phyloP scores from a whole-genome alignment of 2,888 invertebrate species.

The Synergus itoensis region DNA sequence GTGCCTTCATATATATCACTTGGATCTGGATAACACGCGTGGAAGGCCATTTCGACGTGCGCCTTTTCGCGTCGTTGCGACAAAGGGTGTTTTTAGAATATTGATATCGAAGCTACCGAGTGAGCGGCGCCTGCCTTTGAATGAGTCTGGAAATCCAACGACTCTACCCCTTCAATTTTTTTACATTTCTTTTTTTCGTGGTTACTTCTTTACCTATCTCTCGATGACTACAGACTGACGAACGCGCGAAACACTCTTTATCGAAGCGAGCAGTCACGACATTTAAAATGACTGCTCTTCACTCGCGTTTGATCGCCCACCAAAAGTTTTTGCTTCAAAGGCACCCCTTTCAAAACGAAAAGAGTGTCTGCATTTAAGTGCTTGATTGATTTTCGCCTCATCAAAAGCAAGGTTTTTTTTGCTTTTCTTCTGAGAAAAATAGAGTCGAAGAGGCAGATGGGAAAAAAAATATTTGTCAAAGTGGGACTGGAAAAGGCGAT shows the following conservation, averaged over 20 bases:
- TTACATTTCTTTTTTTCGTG: conserved; percentile 26
- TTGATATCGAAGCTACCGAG: conserved; percentile 74
- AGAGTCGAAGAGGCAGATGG: too few species aligned
- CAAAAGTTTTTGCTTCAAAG: conserved; percentile 33
- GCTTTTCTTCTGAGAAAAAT: not conserved
- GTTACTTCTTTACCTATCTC: conserved; percentile 25
- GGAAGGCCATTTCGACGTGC: conserved; percentile 58
- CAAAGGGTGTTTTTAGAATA: conserved; percentile 77
- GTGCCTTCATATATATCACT: conserved; percentile 47
- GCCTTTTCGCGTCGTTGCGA: conserved; percentile 71
- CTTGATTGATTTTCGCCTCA: conserved; percentile 32
- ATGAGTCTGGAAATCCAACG: conserved; percentile 57
- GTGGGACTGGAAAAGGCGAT: too few species aligned
- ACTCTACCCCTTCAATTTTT: conserved; percentile 48
- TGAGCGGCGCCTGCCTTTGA: conserved; percentile 60
- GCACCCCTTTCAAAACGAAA: not conserved
- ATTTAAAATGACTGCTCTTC: conserved; percentile 40
- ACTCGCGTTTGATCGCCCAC: conserved; percentile 36
- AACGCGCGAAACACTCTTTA: conserved; percentile 30
- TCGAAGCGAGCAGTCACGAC: conserved; percentile 38
- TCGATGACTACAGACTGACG: conserved; percentile 19
- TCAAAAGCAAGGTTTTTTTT: not conserved
- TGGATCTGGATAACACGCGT: conserved; percentile 27
- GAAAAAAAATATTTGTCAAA: too few species aligned
- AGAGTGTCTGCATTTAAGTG: conserved; percentile 34